Evolutionary conservation across 1,140 invertebrate genomes (phyloP), one percentile per base, ranked within the genome.

Genomic region (Magallana angulata): DNA sequence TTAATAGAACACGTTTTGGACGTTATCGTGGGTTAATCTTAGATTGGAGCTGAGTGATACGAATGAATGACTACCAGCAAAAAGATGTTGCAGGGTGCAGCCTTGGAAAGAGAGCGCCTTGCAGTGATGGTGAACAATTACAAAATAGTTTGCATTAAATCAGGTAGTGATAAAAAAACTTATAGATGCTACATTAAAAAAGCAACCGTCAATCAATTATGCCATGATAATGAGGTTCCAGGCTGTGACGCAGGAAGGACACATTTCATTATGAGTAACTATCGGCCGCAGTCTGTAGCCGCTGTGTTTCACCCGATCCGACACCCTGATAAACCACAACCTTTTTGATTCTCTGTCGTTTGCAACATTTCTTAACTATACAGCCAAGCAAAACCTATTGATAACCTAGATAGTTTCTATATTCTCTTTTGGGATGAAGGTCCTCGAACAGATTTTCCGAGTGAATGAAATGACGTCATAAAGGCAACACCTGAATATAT

Each of bases 401-500:
- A 76, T 76, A 76, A 76, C 18, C 68, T 30, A 76, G 36, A 76
- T 8, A 76, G 68, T 16, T 16, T 62, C 36, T 76, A 30, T 12
- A 18, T 30, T 18, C 36, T 76, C 36, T 76, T 30, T 30, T 30
- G 36, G 68, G 18, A 76, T 24, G 24, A 76, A 76, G 68, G 68
- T 18, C 68, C 24, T 24, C 24, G 68, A 36, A 76, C 68, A 76
- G 68, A 76, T 76, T 76, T 64, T 76, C 36, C 68, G 36, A 76
- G 11, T 76, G 68, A 76, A 76, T 76, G 68, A 76, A 76, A 76
- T 76, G 68, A 76, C 68, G 68, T 76, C 68, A 76, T 24, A 12
- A 7, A 36, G 68, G 68, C 14, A 76, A 76, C 68, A 76, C 68
- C 68, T 76, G 68, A 76, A 36, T 76, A 18, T 30, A 8, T 18